Percentiles rank a stretch among this genome's conserved stretches.
These are phyloP conservation scores for Lipophrys pholis DNA, from an alignment of 2,113 vertebrate species.

Conservation along the genomic window DNA sequence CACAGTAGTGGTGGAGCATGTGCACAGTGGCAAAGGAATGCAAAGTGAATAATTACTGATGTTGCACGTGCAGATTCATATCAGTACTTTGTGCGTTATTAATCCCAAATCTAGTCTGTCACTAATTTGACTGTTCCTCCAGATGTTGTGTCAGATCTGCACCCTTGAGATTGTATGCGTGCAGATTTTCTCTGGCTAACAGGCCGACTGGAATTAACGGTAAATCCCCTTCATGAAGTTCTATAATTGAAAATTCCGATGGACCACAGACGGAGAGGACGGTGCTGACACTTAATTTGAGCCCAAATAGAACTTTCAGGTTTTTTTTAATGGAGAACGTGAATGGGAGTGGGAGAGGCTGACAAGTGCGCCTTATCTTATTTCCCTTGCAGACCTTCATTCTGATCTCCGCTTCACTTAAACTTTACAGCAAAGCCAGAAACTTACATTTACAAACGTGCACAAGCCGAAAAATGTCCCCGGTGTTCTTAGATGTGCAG, in stretches of 20 bases:
- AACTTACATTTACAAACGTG: too few relatives aligned
- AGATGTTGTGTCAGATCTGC: conserved; percentile 18
- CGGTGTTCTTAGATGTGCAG: too few relatives aligned
- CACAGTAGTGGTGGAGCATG: conserved; percentile 14
- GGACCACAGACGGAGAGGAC: conserved; percentile 2
- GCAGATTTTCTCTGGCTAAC: background rate
- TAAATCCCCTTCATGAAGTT: background rate
- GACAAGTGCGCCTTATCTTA: background rate
- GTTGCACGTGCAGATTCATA: background rate
- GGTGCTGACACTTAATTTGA: background rate
- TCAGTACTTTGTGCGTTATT: background rate
- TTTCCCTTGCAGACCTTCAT: background rate
- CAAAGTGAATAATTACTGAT: background rate
- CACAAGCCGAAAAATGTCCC: too few relatives aligned
- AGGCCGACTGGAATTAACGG: background rate
- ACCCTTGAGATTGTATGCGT: background rate
- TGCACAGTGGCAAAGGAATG: background rate
- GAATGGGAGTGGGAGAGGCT: too few relatives aligned
- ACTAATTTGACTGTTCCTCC: conserved; percentile 14
- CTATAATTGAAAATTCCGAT: conserved; percentile 26
- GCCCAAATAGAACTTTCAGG: background rate
- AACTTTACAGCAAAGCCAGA: too few relatives aligned
- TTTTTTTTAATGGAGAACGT: conserved; percentile 12
- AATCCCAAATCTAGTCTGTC: conserved; percentile 1
- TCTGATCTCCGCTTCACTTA: background rate